Percentiles rank a stretch among this genome's conserved stretches.
Conservation (phyloP, 2,797 vertebrate genomes). For the Eulemur albifrons region DNA sequence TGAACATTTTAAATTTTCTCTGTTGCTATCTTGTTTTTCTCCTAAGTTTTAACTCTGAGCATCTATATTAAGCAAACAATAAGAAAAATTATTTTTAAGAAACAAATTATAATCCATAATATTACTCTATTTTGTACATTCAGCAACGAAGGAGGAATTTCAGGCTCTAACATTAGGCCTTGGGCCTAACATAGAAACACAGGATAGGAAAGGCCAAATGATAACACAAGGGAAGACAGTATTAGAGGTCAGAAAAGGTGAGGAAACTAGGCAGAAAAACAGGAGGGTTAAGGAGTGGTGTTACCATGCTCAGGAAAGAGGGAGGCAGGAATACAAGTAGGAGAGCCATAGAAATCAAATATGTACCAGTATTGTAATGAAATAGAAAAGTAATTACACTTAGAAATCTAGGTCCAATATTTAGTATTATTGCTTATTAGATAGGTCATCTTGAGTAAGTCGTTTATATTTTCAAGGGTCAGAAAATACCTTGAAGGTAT, state of each 20-base stretch:
- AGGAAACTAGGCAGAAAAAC: neutral
- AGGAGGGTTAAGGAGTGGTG: neutral
- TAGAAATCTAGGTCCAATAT: neutral
- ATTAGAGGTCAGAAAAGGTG: neutral
- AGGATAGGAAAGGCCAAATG: neutral
- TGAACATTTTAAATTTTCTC: neutral
- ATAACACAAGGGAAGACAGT: neutral
- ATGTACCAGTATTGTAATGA: neutral
- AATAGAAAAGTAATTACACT: neutral
- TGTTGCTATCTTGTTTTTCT: neutral
- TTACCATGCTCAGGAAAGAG: neutral
- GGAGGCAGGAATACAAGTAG: neutral
- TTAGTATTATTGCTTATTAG: neutral
- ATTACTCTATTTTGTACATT: neutral
- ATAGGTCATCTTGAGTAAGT: neutral
- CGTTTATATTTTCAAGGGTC: neutral
- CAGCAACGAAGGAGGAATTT: neutral
- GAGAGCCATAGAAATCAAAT: neutral
- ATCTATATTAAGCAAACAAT: constrained; percentile 10
- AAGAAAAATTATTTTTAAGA: neutral
- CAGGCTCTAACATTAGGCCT: neutral
- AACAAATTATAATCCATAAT: neutral
- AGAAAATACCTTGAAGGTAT: neutral
- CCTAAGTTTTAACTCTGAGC: neutral
- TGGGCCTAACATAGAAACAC: neutral